Conservation (phyloP, 2,888 invertebrate species). For the Cerceris ruficornis region DNA sequence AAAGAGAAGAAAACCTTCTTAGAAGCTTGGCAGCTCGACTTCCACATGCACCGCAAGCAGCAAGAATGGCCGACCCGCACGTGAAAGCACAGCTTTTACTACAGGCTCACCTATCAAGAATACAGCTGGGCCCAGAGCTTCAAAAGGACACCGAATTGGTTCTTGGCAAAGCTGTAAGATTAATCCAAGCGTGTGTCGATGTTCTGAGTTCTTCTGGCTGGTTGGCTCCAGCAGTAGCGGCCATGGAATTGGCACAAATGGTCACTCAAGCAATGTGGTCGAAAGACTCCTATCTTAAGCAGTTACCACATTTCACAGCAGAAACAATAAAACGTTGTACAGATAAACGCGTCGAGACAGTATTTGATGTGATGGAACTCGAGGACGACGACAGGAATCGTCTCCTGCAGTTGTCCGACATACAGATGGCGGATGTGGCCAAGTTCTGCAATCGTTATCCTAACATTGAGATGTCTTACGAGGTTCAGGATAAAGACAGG, state of each 20-base stretch:
- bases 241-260: conserved; percentile 99
- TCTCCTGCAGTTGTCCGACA: conserved; percentile 90
- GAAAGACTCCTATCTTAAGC: conserved; percentile 98
- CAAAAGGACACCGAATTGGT: conserved; percentile 97
- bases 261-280: conserved; percentile 99
- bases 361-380: conserved; percentile 97
- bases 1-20: conserved; percentile 96
- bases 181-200: conserved; percentile 97
- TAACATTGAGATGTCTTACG: conserved; percentile 97
- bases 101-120: conserved; percentile 97
- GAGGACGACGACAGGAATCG: conserved; percentile 94
- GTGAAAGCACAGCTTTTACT: conserved; percentile 97
- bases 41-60: conserved; percentile 82
- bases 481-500: conserved; percentile 91
- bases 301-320: conserved; percentile 95
- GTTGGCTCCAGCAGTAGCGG: conserved; percentile 98
- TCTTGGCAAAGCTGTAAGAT: conserved; percentile 91
- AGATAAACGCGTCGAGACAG: conserved; percentile 95
- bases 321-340: conserved; percentile 95
- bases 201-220: conserved; percentile 98
- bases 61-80: conserved; percentile 91
- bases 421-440: conserved; percentile 98
- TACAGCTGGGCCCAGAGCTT: conserved; percentile 97
- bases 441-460: conserved; percentile 99
- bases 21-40: conserved; percentile 86